These are phyloP conservation scores for Glyptemys insculpta DNA, from an alignment of 2,797 vertebrate species.

Conservation along the genomic window DNA sequence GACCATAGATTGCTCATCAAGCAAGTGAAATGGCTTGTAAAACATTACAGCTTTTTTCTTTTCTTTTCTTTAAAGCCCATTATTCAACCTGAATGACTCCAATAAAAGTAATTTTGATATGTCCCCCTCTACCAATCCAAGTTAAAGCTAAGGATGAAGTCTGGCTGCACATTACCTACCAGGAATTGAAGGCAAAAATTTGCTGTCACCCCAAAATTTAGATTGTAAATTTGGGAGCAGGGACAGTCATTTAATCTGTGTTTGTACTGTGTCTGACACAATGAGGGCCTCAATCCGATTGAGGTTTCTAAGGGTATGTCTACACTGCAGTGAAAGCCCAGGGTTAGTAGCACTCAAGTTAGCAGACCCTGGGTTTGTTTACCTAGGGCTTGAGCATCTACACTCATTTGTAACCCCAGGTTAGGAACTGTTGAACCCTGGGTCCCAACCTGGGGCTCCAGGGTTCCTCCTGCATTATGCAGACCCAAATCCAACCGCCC, in stretches of 20 bases:
- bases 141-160: not conserved
- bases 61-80: not conserved
- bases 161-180: not conserved
- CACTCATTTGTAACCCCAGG: not conserved
- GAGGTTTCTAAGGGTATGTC: not conserved
- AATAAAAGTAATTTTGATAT: not conserved
- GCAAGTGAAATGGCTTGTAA: conserved; percentile 52
- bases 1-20: not conserved
- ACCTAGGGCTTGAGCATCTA: not conserved
- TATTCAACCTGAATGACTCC: conserved; percentile 51
- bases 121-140: not conserved
- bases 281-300: not conserved
- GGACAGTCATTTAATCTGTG: not conserved
- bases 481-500: not conserved
- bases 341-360: not conserved
- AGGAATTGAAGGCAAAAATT: fast-evolving
- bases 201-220: not conserved
- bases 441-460: not conserved
- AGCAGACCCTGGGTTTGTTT: not conserved
- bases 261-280: not conserved
- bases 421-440: not conserved
- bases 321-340: not conserved
- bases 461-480: not conserved
- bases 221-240: not conserved
- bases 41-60: conserved; percentile 12